These are phyloP conservation scores for Pipa parva DNA, from an alignment of 2,113 vertebrate genomes.

Conservation along the genomic window DNA sequence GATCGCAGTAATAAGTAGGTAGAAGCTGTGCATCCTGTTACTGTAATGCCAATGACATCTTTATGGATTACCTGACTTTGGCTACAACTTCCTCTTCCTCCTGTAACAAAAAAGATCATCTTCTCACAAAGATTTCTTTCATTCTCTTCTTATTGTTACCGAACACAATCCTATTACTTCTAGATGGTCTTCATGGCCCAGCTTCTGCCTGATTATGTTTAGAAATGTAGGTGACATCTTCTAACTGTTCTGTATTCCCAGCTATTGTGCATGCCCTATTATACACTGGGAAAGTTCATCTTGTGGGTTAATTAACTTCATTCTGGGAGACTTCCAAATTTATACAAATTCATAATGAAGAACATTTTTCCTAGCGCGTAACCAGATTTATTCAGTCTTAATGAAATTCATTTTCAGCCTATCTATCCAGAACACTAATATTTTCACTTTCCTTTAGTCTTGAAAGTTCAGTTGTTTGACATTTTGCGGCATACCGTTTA, in stretches of 20 bases:
- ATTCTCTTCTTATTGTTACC: no score
- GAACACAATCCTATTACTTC: no score
- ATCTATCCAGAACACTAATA: constrained; percentile 52
- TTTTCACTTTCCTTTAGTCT: constrained; percentile 41
- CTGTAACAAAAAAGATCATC: no score
- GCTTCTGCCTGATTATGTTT: constrained; percentile 50
- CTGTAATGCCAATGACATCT: no score
- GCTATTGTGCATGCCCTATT: constrained; percentile 44
- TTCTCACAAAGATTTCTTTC: no score
- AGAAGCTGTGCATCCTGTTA: no score
- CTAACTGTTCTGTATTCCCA: constrained; percentile 31
- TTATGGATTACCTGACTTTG: no score
- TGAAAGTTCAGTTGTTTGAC: constrained; percentile 45
- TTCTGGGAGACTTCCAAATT: constrained; percentile 56
- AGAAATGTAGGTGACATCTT: constrained; percentile 45
- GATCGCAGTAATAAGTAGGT: no score
- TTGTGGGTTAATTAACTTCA: constrained; percentile 60
- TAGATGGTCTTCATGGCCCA: no score
- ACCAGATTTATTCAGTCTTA: constrained; percentile 73
- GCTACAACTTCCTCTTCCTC: no score
- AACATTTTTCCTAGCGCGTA: constrained; percentile 38
- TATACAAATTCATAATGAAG: constrained; percentile 57
- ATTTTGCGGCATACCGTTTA: constrained; percentile 26
- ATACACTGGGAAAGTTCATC: constrained; percentile 50
- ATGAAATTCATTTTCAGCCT: constrained; percentile 51